Base-by-base conservation (phyloP, 2,113 vertebrate species). In the Myrmecophaga tridactyla region DNA sequence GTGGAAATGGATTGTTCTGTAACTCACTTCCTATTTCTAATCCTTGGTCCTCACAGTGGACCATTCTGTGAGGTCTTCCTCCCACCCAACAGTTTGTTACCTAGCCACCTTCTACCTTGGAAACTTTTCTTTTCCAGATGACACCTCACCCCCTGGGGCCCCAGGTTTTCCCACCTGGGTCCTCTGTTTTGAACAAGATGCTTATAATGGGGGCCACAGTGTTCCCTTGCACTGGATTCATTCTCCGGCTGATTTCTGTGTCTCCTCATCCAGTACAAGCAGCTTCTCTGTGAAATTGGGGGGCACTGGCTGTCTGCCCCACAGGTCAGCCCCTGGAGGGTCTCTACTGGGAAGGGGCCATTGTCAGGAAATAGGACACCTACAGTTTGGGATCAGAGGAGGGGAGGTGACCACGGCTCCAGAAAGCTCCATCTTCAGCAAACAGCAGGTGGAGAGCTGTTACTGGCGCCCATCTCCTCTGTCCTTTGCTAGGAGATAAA, bases 101-200 rank as follows among this genome's bases (percentile, higher is more conserved):
- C 21, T 78, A 72, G 60, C 46, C 9, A 43, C 36, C 25, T 84
- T 78, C 76, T 85, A 73, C 83, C 36, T 80, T 67, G 81, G n/a
- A 94, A 93, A 83, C 43, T n/a, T 25, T 20, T 78, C 18, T 86
- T 63, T 90, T 86, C 53, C 65, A 41, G 69, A 53, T 86, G 94
- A 88, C 41, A 67, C 18, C 56, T 29, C 23, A 29, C 15, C 41
- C 34, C 31, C 13, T 15, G 53, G n/a, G n/a, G n/a, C 2, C 36
- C 23, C 13, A 73, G 53, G 15, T 39, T 46, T 87, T 62, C 46
- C 13, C 25, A 39, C n/a, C 21, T 70, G 65, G 51, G 41, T 51
- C 41, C 46, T 60, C 63, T 56, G 43, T 87, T 76, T 87, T 81
- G 53, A 85, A 62, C 75, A 93, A 78, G 84, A 48, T 63, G 9